Evolutionary conservation across 2,113 vertebrate genomes (phyloP), one percentile per base, ranked within the genome.

Genomic region (Willisornis vidua): DNA sequence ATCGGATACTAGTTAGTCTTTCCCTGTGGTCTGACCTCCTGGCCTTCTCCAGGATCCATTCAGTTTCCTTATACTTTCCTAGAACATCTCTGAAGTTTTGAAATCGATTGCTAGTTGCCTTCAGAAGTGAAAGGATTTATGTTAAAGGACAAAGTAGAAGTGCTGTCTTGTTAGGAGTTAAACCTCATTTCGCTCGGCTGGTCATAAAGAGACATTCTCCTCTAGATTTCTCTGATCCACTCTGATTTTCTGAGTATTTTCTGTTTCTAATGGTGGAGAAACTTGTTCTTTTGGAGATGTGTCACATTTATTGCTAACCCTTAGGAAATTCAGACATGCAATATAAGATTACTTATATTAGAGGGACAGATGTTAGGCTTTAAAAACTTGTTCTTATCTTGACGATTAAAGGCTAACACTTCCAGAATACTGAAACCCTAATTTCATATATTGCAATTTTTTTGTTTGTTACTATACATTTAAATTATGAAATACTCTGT

Each of bases 341-440:
- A 8, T 84, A n/a, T 71, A 87, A 88, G 74, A 74, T 80, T 90
- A 74, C 52, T 65, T 86, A 70, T 93, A 76, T 89, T 89, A 91
- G 48, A 90, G 68, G 26, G 59, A 68, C 55, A 91, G 81, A 83
- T 93, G 46, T 83, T 88, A 45, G 35, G 22, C 35, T 96, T 84
- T 73, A 74, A 61, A 77, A 79, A 46, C 19, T 86, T 93, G 89
- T 57, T 59, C 19, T 88, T 84, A 35, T 72, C 75, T 86, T 94
- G 31, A 57, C 41, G 59, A 51, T 87, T 78, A 66, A 84, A 74
- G 78, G 45, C 43, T 81, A 87, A 58, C 10, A 39, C 0, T 87
- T 86, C 19, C 20, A 75, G 31, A 74, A 48, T 73, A 55, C 1
- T 39, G 20, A 79, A 76, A 80, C 3, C 3, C 23, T 82, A 11